phyloP scores from a whole-genome alignment of 2,797 vertebrate genomes.

The Acanthiza pusilla region DNA sequence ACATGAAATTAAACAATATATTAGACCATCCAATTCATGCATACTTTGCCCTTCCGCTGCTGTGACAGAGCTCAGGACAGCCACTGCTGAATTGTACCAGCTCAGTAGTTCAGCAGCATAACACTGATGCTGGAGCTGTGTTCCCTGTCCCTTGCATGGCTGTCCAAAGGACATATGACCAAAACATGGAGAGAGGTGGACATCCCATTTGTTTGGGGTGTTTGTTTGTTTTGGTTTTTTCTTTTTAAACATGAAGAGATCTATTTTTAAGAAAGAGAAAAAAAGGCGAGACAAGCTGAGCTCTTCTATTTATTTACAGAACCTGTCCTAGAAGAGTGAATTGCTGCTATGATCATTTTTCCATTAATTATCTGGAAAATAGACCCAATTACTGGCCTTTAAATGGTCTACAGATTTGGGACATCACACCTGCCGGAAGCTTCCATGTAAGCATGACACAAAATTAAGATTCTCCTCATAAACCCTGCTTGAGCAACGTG shows the following conservation, averaged over 20 bases:
- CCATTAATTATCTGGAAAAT: background rate
- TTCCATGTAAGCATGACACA: background rate
- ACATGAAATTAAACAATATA: background rate
- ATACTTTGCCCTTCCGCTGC: background rate
- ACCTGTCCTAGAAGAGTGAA: background rate
- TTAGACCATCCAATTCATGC: background rate
- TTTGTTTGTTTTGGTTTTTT: background rate
- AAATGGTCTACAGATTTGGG: background rate
- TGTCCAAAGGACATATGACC: background rate
- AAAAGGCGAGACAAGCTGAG: background rate
- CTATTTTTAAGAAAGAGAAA: background rate
- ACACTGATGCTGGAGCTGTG: background rate
- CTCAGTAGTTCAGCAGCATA: background rate
- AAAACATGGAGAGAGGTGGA: background rate
- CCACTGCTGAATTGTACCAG: background rate
- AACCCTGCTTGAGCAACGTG: background rate
- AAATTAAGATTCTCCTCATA: background rate
- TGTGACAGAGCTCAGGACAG: background rate
- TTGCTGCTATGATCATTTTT: background rate
- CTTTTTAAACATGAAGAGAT: background rate
- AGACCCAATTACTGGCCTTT: background rate
- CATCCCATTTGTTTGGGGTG: fast-evolving
- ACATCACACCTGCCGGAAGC: background rate
- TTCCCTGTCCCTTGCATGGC: background rate
- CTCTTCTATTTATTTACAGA: background rate